These are phyloP conservation scores for Notocelia uddmanniana DNA, from an alignment of 2,888 invertebrate species.

Conservation along the genomic window DNA sequence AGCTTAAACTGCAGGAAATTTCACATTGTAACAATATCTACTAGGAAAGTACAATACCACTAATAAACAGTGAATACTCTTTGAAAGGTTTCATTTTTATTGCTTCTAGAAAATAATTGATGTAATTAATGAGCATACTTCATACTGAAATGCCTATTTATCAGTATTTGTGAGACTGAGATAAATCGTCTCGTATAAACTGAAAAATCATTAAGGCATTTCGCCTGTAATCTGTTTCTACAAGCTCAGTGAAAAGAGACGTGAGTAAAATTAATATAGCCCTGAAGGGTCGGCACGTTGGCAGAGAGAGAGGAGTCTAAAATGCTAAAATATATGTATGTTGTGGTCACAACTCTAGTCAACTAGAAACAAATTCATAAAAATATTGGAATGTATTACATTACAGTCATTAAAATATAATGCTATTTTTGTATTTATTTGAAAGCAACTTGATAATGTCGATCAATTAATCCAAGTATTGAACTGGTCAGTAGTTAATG, in stretches of 20 bases:
- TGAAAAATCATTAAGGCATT: conserved; percentile 11
- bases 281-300: conserved; percentile 33
- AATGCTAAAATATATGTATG: neutral
- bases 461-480: too few relatives aligned
- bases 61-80: too few relatives aligned
- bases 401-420: neutral
- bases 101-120: neutral
- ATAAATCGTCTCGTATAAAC: conserved; percentile 16
- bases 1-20: too few relatives aligned
- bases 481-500: too few relatives aligned
- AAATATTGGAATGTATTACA: neutral
- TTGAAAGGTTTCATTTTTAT: too few relatives aligned
- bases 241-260: conserved; percentile 31
- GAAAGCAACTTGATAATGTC: too few relatives aligned
- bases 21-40: too few relatives aligned
- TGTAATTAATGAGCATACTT: neutral
- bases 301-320: conserved; percentile 1
- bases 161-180: conserved; percentile 3
- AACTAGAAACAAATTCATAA: neutral
- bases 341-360: neutral
- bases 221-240: conserved; percentile 35
- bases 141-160: neutral
- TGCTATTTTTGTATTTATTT: neutral
- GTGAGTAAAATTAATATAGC: conserved; percentile 22
- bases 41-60: too few relatives aligned